Base-by-base conservation (phyloP, 2,113 vertebrate genomes). In the Clarias magur region DNA sequence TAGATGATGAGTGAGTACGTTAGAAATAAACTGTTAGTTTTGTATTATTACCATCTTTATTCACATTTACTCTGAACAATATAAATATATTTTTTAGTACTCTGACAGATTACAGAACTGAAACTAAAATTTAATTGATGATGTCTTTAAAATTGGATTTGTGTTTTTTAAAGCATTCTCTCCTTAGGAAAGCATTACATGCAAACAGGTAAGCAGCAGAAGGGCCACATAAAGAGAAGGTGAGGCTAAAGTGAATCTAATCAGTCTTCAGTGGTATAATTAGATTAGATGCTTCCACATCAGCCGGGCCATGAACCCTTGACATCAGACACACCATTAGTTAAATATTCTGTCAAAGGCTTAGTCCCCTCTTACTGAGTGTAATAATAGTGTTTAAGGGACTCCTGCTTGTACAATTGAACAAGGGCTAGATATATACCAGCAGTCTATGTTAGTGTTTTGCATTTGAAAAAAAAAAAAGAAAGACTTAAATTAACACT, bases 201-300 rank as follows among this genome's bases (percentile, higher is more conserved):
- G 30, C 17, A 60, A 80, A 62, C 42, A 84, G n/a, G 16, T 19
- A 60, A 57, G 25, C 56, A 73, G 25, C 70, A 75, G 30, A 23
- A 59, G 13, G 27, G n/a, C 63, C 65, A 84, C 38, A 48, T 27
- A 67, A 38, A 67, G 15, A 48, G 60, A 16, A 17, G 42, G n/a
- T 67, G 82, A 85, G 67, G 67, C 62, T 85, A 80, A 72, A 88
- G 75, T 63, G 70, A 85, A 85, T 82, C 83, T 88, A 65, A 88
- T 81, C 19, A 65, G 12, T 19, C 23, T 48, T 85, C 27, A 67
- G 42, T 48, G 78, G 76, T 30, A 3, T 87, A 86, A 89, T 86
- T 84, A 60, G 30, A 89, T 86, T 80, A 86, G 60, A 83, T 53
- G 42, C 85, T 72, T 72, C 62, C 19, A 21, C 57, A 72, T 80